A percentile compares a stretch with the other conserved stretches of the same genome.
Conservation (phyloP, 2,888 invertebrate genomes). For the Chironomus riparius region DNA sequence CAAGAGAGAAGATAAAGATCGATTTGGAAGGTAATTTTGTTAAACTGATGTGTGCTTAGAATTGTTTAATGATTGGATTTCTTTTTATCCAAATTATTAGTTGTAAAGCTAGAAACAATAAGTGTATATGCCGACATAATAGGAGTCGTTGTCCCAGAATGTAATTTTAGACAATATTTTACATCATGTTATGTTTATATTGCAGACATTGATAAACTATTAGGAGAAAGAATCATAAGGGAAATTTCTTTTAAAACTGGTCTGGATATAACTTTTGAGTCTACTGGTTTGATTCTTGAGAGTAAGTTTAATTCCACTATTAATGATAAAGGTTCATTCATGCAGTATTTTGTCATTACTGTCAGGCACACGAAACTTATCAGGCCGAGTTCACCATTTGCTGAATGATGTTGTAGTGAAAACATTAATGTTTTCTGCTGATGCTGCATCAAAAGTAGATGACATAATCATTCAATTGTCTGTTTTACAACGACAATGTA, state of each 20-base stretch:
- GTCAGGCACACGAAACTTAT: slow-evolving; percentile 33
- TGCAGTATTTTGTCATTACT: neutral
- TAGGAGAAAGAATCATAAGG: slow-evolving; percentile 68
- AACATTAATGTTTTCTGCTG: slow-evolving; percentile 41
- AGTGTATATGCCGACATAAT: too few species aligned
- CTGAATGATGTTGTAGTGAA: slow-evolving; percentile 39
- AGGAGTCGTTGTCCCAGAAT: too few species aligned
- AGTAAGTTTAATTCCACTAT: slow-evolving; percentile 44
- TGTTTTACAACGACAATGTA: slow-evolving; percentile 53
- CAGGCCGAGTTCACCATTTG: slow-evolving; percentile 40
- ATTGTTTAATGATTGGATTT: neutral
- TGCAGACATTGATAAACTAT: slow-evolving; percentile 59
- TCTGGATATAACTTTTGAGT: slow-evolving; percentile 63
- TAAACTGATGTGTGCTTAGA: neutral
- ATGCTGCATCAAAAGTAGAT: slow-evolving; percentile 42
- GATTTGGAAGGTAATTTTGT: slow-evolving; percentile 51
- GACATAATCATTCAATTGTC: slow-evolving; percentile 43
- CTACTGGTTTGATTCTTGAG: slow-evolving; percentile 58
- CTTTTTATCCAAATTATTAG: slow-evolving; percentile 6
- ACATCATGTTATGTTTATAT: slow-evolving; percentile 29
- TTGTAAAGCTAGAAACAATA: too few species aligned
- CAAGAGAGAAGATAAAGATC: slow-evolving; percentile 50
- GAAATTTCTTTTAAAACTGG: slow-evolving; percentile 66
- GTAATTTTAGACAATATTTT: too few species aligned
- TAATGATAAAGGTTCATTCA: neutral